phyloP scores from a whole-genome alignment of 2,888 invertebrate species.

The Tuberolachnus salignus region DNA sequence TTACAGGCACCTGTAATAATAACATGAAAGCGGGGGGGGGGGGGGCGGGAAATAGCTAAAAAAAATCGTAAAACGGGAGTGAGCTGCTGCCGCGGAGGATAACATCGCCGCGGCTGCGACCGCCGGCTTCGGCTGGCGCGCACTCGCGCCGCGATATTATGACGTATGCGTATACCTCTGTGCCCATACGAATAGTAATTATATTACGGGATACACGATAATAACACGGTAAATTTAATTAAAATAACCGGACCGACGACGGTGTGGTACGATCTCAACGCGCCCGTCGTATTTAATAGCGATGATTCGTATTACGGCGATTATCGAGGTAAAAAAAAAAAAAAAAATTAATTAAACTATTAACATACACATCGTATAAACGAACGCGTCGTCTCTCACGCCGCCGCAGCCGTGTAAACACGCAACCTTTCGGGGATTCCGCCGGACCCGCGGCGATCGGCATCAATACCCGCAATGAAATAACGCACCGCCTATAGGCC shows the following conservation, averaged over 20 bases:
- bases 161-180: neutral
- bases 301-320: neutral
- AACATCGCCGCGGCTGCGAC: neutral
- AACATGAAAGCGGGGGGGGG: neutral
- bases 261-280: constrained; percentile 20
- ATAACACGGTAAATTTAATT: constrained; percentile 42
- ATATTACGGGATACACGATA: constrained; percentile 28
- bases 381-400: no score
- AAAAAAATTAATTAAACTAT: constrained; percentile 27
- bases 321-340: no score
- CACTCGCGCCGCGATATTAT: neutral
- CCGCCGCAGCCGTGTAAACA: no score
- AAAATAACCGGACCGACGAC: constrained; percentile 31
- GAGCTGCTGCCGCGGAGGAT: neutral
- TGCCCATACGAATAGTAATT: constrained; percentile 13
- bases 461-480: neutral
- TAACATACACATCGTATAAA: neutral
- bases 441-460: neutral
- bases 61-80: neutral
- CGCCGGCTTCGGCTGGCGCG: neutral
- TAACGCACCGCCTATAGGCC: no score
- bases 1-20: neutral
- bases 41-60: no score
- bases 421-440: no score
- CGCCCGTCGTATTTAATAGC: neutral